Conservation (phyloP, 2,113 vertebrate genomes). For the Rostratula benghalensis region DNA sequence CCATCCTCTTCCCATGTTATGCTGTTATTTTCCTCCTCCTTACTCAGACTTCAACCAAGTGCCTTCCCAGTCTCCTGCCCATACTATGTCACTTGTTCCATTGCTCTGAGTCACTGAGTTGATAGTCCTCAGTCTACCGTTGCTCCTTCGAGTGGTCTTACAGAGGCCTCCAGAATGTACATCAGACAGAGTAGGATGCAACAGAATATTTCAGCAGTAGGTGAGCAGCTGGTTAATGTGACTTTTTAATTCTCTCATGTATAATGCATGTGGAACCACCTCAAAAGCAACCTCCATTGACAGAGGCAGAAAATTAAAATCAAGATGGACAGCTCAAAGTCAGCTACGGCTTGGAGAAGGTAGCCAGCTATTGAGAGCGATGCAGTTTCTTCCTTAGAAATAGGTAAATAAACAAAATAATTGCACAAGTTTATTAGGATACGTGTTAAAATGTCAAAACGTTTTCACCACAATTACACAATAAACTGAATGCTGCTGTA, state of each 20-base stretch:
- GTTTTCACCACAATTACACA: conserved; percentile 57
- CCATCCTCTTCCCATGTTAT: neutral
- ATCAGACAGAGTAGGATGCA: neutral
- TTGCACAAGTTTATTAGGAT: conserved; percentile 26
- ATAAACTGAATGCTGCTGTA: conserved; percentile 1
- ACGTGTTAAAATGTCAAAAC: conserved; percentile 46
- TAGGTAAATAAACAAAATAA: conserved; percentile 62
- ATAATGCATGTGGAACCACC: neutral
- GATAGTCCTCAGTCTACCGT: neutral
- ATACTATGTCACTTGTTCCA: neutral
- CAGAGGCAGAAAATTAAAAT: conserved; percentile 4
- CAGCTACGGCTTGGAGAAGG: neutral
- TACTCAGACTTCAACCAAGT: neutral
- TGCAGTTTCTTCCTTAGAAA: conserved; percentile 43
- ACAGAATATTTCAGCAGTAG: neutral
- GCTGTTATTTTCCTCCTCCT: neutral
- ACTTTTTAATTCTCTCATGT: neutral
- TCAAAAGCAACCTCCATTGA: neutral
- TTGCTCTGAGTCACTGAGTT: neutral
- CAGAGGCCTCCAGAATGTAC: neutral
- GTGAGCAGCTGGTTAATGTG: neutral
- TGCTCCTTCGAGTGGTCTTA: neutral
- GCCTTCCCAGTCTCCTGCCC: neutral
- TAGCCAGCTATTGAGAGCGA: neutral
- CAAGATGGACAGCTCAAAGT: neutral